phyloP scores from a whole-genome alignment of 2,797 vertebrate genomes.

The Rhabdophis nuchalis region DNA sequence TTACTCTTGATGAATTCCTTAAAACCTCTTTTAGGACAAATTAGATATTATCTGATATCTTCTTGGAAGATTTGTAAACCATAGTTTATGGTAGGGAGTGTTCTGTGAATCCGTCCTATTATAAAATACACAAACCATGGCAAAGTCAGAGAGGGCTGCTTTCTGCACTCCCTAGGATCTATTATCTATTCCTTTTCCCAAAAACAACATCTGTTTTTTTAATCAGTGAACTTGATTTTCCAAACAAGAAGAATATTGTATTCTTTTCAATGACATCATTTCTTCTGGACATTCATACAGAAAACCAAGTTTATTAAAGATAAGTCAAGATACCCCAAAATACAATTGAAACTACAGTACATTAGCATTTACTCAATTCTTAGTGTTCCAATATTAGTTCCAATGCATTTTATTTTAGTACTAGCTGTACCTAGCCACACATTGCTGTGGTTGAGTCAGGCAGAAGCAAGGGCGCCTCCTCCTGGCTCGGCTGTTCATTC shows the following conservation, averaged over 20 bases:
- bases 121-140: neutral
- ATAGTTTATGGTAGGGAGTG: neutral
- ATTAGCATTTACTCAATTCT: neutral
- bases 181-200: neutral
- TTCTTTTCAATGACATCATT: neutral
- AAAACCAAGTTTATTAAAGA: neutral
- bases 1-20: neutral
- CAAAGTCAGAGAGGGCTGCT: neutral
- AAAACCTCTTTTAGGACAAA: neutral
- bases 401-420: neutral
- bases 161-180: neutral
- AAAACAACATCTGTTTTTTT: neutral
- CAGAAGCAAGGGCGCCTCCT: too few species aligned
- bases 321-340: neutral
- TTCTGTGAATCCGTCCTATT: neutral
- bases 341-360: neutral
- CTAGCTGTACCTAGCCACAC: too few species aligned
- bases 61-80: neutral
- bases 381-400: neutral
- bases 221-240: conserved; percentile 1
- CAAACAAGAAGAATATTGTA: neutral
- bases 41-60: neutral
- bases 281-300: neutral
- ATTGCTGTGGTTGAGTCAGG: too few species aligned
- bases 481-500: too few species aligned